Conservation (phyloP, 1,140 invertebrate genomes). For the Melitaea cinxia region DNA sequence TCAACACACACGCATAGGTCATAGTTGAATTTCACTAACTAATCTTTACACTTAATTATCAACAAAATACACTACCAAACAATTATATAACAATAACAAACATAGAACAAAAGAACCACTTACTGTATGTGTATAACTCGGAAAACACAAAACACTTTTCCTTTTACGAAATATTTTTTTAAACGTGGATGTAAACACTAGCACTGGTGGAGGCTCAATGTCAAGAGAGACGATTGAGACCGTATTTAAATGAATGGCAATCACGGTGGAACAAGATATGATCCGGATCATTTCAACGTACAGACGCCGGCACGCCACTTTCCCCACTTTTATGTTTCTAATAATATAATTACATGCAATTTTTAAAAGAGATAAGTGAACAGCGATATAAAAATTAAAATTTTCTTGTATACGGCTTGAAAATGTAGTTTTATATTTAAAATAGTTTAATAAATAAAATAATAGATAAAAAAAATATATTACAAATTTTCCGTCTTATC, state of each 20-base stretch:
- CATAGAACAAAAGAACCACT: too few species aligned
- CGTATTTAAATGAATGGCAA: constrained; percentile 67
- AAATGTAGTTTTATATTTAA: neutral
- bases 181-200: neutral
- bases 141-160: neutral
- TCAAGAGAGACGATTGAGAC: constrained; percentile 48
- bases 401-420: neutral
- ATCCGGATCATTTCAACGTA: constrained; percentile 46
- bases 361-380: neutral
- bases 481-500: too few species aligned
- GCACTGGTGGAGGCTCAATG: constrained; percentile 50
- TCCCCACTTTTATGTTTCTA: constrained; percentile 29
- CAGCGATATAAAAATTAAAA: neutral
- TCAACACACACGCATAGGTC: too few species aligned
- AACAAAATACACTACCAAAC: too few species aligned
- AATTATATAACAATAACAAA: too few species aligned
- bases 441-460: too few species aligned
- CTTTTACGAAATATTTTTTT: too few species aligned
- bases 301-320: constrained; percentile 20
- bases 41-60: too few species aligned
- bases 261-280: constrained; percentile 46
- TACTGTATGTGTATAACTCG: neutral
- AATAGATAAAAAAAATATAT: too few species aligned
- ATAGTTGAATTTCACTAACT: too few species aligned
- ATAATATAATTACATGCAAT: constrained; percentile 25